These are phyloP conservation scores for Semnopithecus entellus DNA, from an alignment of 2,113 vertebrate genomes.

Conservation along the genomic window DNA sequence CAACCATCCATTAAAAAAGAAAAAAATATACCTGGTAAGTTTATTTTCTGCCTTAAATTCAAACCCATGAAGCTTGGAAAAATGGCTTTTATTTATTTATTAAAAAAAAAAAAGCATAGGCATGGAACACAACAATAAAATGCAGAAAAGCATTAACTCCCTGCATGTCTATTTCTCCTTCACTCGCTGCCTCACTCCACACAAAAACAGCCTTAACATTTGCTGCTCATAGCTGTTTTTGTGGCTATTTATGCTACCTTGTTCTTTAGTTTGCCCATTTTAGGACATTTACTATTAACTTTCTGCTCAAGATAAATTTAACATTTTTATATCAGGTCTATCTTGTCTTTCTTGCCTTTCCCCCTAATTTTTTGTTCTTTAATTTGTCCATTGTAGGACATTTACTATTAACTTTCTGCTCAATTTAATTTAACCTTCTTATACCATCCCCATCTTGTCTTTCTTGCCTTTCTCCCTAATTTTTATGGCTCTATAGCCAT, in stretches of 20 bases:
- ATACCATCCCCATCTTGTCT: background rate
- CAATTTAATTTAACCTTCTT: background rate
- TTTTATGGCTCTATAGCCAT: background rate
- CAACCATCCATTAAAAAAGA: background rate
- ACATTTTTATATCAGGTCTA: background rate
- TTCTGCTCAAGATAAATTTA: background rate
- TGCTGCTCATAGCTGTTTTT: background rate
- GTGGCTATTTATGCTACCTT: background rate
- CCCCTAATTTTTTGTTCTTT: background rate
- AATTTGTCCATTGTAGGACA: background rate
- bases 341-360: background rate
- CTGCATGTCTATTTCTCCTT: background rate
- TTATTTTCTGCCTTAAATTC: conserved; percentile 38
- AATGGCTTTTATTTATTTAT: background rate
- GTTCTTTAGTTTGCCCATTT: background rate
- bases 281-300: background rate
- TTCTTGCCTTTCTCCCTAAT: background rate
- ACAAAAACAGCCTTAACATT: background rate
- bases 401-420: background rate
- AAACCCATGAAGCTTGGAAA: background rate
- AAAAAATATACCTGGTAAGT: conserved; percentile 1
- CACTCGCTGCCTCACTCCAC: background rate
- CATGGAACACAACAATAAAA: background rate
- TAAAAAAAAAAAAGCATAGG: conserved; percentile 1
- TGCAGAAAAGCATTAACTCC: background rate